Conservation (phyloP, 2,113 vertebrate species). For the Rhegmatorhina hoffmannsi region DNA sequence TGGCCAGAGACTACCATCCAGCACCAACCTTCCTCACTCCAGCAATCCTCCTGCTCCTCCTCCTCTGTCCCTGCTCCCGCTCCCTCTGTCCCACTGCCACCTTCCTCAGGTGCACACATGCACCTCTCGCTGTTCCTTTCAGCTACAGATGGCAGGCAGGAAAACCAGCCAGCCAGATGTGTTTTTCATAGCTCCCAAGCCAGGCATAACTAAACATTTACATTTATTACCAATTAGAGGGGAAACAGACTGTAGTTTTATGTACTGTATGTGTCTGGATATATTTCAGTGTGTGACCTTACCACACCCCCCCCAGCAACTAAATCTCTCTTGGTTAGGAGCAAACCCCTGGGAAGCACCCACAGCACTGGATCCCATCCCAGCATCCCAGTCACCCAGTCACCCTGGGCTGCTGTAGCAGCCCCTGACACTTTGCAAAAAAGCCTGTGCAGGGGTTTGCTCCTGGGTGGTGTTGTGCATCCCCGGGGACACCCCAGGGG, state of each 20-base stretch:
- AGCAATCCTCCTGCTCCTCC: background rate
- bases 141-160: constrained; percentile 74
- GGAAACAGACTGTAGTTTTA: constrained; percentile 82
- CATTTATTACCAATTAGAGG: constrained; percentile 86
- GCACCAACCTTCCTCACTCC: background rate
- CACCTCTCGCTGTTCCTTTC: background rate
- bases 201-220: constrained; percentile 85
- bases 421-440: background rate
- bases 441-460: background rate
- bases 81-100: accelerated
- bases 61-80: background rate
- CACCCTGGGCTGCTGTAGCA: no score
- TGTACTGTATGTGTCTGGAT: constrained; percentile 73
- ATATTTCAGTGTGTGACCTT: constrained; percentile 70
- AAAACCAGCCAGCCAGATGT: constrained; percentile 79
- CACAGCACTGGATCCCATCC: accelerated
- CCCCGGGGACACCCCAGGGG: background rate
- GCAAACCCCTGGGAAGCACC: background rate
- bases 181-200: constrained; percentile 81
- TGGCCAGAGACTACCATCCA: background rate
- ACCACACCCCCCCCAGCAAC: background rate
- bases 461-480: background rate
- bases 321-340: background rate
- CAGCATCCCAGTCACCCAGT: background rate
- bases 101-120: background rate